Base-by-base conservation (phyloP, 2,797 vertebrate genomes). In the Eptatretus atami region DNA sequence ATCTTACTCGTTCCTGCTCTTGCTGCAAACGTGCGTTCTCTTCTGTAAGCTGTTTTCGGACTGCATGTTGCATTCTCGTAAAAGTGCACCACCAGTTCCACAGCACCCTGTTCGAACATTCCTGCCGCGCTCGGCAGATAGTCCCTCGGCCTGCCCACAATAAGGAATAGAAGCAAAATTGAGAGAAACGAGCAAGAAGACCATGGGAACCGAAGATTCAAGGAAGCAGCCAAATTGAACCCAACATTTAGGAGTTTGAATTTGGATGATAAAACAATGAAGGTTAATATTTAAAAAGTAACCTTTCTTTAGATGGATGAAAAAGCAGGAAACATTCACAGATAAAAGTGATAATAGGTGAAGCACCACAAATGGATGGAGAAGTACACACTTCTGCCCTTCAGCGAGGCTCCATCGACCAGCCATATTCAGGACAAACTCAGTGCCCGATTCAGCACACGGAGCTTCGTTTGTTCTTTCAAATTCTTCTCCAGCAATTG, bases 41-140 rank as follows among this genome's bases (percentile, higher is more conserved):
- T 61, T 95, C 79, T 64, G 82, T 75, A 52, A 98, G 73, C 54
- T 75, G 69, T 13, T 77, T n/a, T 0, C 71, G 68, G 67, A 96
- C 65, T 74, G 76, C 11, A 72, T 19, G 25, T 95, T 98, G 70
- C 86, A 86, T 63, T 82, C 75, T 15, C 77, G 68, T 53, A 96
- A 52, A 96, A 95, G 69, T 94, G 83, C 6, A 96, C 73, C 53
- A 95, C 73, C 73, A 98, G 68, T 31, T 93, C 87, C 63, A 87
- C 83, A n/a, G 83, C 79, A 1, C 84, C 82, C 0, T 73, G 79
- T 57, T 74, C 66, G 67, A 95, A 94, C 76, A 96, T 84, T 63
- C 79, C 82, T 52, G 82, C 74, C 1, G 84, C 82, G 90, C n/a
- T n/a, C 86, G n/a, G 75, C 76, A 52, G 90, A 95, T 70, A 96